Evolutionary conservation across 2,888 invertebrate genomes (phyloP).

Genomic region (Erpobdella octoculata): DNA sequence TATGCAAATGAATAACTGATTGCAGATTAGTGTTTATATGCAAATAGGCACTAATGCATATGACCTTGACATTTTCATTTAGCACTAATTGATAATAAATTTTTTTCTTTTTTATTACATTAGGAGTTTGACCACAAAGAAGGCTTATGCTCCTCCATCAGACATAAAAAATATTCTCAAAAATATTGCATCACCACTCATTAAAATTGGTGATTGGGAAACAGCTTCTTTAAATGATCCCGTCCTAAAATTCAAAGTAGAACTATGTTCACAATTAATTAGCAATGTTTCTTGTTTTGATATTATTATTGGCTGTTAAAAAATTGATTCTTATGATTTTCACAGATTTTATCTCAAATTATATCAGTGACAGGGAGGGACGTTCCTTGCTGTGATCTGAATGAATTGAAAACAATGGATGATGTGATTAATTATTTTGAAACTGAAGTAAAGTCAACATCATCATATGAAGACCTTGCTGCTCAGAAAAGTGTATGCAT

Average conservation of each 20-base stretch:
- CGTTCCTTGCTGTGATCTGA: slow-evolving; percentile 75
- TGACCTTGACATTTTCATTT: too few relatives aligned
- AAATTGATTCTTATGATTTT: not conserved
- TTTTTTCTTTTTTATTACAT: not conserved
- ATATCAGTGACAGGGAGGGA: slow-evolving; percentile 66
- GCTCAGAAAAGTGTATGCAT: slow-evolving; percentile 6
- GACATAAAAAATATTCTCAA: slow-evolving; percentile 62
- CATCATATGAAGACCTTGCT: slow-evolving; percentile 43
- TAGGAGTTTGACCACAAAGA: slow-evolving; percentile 36
- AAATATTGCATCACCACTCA: slow-evolving; percentile 57
- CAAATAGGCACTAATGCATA: too few relatives aligned
- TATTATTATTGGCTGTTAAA: not conserved
- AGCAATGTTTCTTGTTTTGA: not conserved
- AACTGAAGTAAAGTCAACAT: slow-evolving; percentile 42
- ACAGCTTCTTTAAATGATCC: slow-evolving; percentile 35
- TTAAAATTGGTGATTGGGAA: slow-evolving; percentile 39
- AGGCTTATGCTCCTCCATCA: slow-evolving; percentile 63
- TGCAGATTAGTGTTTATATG: too few relatives aligned
- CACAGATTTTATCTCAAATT: slow-evolving; percentile 62
- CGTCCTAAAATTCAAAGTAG: slow-evolving; percentile 57
- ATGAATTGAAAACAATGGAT: slow-evolving; percentile 64
- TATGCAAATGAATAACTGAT: too few relatives aligned
- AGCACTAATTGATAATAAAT: not conserved
- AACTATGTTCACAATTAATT: not conserved
- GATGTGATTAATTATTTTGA: slow-evolving; percentile 44